Conservation (phyloP, 2,797 vertebrate genomes). For the Chiroxiphia lanceolata region DNA sequence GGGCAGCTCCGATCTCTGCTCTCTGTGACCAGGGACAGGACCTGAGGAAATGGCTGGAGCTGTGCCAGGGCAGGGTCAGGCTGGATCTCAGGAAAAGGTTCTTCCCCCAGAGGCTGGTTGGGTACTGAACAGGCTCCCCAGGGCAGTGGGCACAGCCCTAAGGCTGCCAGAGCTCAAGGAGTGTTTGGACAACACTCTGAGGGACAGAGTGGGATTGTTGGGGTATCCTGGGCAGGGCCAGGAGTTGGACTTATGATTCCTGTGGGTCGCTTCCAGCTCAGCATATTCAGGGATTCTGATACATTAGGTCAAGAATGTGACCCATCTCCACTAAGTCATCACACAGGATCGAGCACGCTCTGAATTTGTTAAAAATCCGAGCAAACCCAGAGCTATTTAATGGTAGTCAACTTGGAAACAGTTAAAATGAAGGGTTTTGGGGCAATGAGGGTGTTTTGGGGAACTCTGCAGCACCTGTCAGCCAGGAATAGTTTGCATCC, state of each 20-base stretch:
- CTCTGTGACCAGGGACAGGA: neutral
- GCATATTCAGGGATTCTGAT: neutral
- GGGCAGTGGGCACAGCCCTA: neutral
- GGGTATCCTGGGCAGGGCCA: accelerated
- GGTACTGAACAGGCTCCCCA: neutral
- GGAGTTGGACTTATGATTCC: accelerated
- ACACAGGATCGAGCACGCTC: accelerated
- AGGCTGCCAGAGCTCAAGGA: neutral
- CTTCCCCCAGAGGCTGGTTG: neutral
- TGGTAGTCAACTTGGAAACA: neutral
- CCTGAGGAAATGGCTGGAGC: accelerated
- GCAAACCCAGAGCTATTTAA: neutral
- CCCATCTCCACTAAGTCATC: neutral
- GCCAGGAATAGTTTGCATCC: neutral
- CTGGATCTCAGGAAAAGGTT: accelerated
- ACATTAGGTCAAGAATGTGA: neutral
- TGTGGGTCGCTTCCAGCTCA: neutral
- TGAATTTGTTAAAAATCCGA: neutral
- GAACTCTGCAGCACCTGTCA: neutral
- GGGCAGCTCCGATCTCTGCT: neutral
- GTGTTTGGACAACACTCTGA: accelerated
- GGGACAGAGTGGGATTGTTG: neutral
- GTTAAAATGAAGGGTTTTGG: neutral
- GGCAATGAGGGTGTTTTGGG: neutral
- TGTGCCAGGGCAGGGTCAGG: accelerated